Base-by-base conservation (phyloP, 2,113 vertebrate genomes). In the Synchiropus splendidus region DNA sequence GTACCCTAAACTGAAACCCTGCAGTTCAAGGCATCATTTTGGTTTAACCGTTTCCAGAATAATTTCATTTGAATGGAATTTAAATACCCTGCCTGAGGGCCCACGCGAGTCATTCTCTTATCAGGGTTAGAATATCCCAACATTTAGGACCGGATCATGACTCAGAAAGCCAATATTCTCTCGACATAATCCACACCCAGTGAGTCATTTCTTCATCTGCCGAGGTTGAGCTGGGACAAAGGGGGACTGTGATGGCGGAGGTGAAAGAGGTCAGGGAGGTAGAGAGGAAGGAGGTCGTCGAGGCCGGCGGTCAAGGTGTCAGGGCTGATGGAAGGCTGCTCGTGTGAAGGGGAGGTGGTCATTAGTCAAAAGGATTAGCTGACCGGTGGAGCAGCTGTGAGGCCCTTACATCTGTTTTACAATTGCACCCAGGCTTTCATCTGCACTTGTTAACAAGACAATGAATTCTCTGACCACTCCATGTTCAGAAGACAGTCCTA, bases 361-460 rank as follows among this genome's bases (percentile, higher is more conserved):
- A 77, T 84, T 81, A 81, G 81, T 79, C 77, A 72, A 79, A 77
- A 68, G 80, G 81, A 87, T 86, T 85, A 87, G 70, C 69, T 59
- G 79, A 54, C 70, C 74, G 68, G 78, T 82, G 74, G 75, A 79
- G 75, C 77, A 83, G 82, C 79, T 85, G 78, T 83, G 79, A 80
- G 75, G 75, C 78, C 72, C 84, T 84, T 84, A 86, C 81, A 87
- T 81, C 79, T 82, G 76, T 81, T 85, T 85, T 80, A 83, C 80
- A 81, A 84, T 80, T 74, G 79, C 77, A 53, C 72, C 61, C 54
- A 39, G 65, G 67, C 81, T 84, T 87, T 86, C 82, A 85, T 84
- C 76, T 79, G 45, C 51, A 48, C 8, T 27, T 66, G 73, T 85
- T 84, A 84, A 79, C 74, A 64, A 82, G 75, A 84, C 74, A 87